These are phyloP conservation scores for Tipula helvola DNA, from an alignment of 2,888 invertebrate species.

Conservation along the genomic window DNA sequence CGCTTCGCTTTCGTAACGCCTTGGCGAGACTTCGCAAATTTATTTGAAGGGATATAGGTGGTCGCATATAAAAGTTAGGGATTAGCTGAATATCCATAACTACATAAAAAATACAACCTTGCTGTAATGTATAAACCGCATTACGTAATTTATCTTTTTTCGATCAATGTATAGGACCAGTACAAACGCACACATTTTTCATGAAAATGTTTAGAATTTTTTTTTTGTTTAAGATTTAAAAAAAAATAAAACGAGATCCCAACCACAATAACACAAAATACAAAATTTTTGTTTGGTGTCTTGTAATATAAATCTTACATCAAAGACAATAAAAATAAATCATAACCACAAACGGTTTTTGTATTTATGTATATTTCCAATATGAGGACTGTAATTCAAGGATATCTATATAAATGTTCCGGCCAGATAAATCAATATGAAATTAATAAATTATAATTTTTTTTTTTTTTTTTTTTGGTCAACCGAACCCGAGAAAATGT, in stretches of 20 bases:
- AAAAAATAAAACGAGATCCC: neutral
- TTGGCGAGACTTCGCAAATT: no score
- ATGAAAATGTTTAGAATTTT: neutral
- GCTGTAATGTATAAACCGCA: neutral
- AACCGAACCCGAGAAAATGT: neutral
- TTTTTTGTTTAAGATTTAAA: neutral
- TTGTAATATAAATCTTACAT: neutral
- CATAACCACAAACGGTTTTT: neutral
- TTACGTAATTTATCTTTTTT: neutral
- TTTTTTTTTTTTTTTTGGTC: neutral
- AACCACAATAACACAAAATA: neutral
- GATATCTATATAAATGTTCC: neutral
- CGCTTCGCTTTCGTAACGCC: no score
- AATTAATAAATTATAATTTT: neutral
- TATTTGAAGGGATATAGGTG: no score
- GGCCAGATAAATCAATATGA: neutral
- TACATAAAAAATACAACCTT: neutral
- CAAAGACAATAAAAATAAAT: neutral
- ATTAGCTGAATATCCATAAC: neutral
- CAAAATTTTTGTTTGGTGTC: neutral
- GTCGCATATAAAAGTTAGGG: neutral
- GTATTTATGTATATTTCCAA: neutral
- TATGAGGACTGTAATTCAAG: neutral
- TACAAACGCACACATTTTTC: neutral
- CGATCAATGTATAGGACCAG: neutral